Evolutionary conservation across 1,140 invertebrate species (phyloP), one percentile per base, ranked within the genome.

Genomic region (Temnothorax nylanderi): DNA sequence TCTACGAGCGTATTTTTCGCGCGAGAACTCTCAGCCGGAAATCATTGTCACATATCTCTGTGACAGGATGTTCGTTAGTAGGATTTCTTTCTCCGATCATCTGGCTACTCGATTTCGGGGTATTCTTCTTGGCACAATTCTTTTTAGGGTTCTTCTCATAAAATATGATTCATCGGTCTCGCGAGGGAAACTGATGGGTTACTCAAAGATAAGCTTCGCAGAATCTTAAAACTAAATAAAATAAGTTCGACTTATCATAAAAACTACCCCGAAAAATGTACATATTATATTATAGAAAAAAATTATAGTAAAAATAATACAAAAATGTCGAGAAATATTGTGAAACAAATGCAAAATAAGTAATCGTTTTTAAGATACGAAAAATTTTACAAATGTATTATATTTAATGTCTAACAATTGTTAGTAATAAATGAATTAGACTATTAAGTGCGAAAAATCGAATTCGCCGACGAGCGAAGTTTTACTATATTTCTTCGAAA

Each of bases 61-160:
- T 65, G 86, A 84, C 89, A 91, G 90, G 90, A 91, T 91, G 90
- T 91, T 91, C 89, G 85, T 91, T 91, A 91, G 89, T 26, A 65
- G 78, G 78, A 91, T 89, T 91, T 91, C 90, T 88, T 91, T 81
- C 65, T 84, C 58, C 81, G 71, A 49, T 58, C 82, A 77, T 87
- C 86, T 88, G 60, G 84, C 75, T 82, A 91, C 87, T 84, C 77
- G 67, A 85, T 84, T 90, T 75, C 47, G 49, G 69, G 26, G 21
- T 90, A 90, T 90, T 88, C 87, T 90, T 88, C 71, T 74, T 64
- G 75, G 26, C 54, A 56, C 88, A 74, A 32, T 37, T 37, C 47
- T 60, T 89, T 87, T 69, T 65, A 71, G 60, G 56, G 32, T 26
- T 89, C 47, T 67, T n/a, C 37, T 86, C 87, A 56, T 81, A n/a